Conservation (phyloP, 2,888 invertebrate species). For the Lithodes maja region DNA sequence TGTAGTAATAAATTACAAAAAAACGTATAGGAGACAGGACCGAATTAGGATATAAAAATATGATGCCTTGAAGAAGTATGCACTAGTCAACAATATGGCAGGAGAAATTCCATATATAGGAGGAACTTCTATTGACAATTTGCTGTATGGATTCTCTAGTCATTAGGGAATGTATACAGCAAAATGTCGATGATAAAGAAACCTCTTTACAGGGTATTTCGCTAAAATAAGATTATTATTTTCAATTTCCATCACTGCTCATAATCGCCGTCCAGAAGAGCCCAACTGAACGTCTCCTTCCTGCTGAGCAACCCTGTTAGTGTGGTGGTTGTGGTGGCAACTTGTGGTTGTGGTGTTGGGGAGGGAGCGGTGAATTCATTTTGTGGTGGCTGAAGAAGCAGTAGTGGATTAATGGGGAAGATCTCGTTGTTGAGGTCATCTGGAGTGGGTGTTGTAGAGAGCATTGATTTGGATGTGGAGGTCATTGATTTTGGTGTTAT, state of each 20-base stretch:
- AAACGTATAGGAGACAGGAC: too few relatives aligned
- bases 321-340: neutral
- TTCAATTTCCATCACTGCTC: neutral
- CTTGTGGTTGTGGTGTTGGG: neutral
- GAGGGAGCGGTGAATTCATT: conserved; percentile 10
- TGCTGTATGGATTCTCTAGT: too few relatives aligned
- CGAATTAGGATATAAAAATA: too few relatives aligned
- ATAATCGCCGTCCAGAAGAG: conserved; percentile 42
- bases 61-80: too few relatives aligned
- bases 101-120: too few relatives aligned
- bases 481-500: conserved; percentile 24
- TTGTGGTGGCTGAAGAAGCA: conserved; percentile 33
- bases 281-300: conserved; percentile 69
- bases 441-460: neutral
- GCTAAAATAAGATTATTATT: neutral
- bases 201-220: too few relatives aligned
- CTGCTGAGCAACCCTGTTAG: conserved; percentile 39
- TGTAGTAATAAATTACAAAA: too few relatives aligned
- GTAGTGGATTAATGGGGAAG: neutral
- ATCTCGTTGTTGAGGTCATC: conserved; percentile 49
- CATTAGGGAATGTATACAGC: too few relatives aligned
- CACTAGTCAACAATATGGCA: too few relatives aligned
- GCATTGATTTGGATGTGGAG: neutral
- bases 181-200: too few relatives aligned
- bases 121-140: too few relatives aligned